Base-by-base conservation (phyloP, 2,113 vertebrate species). In the Catharus minimus region DNA sequence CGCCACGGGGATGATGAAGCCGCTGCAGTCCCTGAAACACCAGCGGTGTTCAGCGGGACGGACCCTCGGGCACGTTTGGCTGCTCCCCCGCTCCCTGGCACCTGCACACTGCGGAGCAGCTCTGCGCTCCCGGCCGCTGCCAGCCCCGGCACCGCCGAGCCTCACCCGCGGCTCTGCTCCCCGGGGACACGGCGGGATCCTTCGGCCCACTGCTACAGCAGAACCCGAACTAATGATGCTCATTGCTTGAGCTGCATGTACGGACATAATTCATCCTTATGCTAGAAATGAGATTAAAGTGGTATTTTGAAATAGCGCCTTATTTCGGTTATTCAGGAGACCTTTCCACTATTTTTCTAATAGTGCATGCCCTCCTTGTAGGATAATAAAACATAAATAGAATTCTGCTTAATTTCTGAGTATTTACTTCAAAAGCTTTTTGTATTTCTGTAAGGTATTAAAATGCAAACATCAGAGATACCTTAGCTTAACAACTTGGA, bases 221-320 rank as follows among this genome's bases (percentile, higher is more conserved):
- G 26, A 60, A 7, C 13, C 50, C 27, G 0, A 3, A 0, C 11
- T 23, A 3, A 3, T 7, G 6, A 5, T 7, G 39, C 19, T 41
- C 14, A 0, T 1, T 23, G 24, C 0, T 23, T 23, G 5, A 36
- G 27, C 32, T 39, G 28, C 28, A 1, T 0, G 1, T 7, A 15
- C 3, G 1, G 56, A 56, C 74, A 33, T 28, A 28, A 39, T 5
- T 36, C 5, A 11, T 20, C n/a, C 23, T 30, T 28, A 1, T 2
- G 10, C 52, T 0, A 1, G 15, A 71, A 81, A 39, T 0, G 3
- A 32, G 12, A 26, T 23, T 0, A 36, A 76, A 33, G 5, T 7
- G 23, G 11, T 46, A 8, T 7, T 86, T 72, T 41, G 13, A 44
- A 89, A 41, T 6, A 30, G 43, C 11, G 3, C 5, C 15, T 28